phyloP scores from a whole-genome alignment of 2,113 vertebrate species.

The Peucedramus taeniatus region DNA sequence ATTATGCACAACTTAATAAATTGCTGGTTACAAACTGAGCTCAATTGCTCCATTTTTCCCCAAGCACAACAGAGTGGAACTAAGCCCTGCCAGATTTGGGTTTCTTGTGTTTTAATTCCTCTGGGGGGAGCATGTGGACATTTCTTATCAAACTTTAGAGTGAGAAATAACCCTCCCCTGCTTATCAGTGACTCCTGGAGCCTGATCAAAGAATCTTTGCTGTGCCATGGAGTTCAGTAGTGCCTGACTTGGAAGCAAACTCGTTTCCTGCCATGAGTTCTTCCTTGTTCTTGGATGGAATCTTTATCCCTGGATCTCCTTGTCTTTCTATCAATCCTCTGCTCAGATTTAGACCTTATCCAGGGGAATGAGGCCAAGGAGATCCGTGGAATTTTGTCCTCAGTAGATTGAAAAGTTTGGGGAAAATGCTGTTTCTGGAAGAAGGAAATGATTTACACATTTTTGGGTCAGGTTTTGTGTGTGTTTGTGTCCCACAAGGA shows the following conservation, averaged over 20 bases:
- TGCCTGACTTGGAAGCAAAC: not conserved
- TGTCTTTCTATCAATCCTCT: not conserved
- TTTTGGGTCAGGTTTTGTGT: not conserved
- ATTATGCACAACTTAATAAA: conserved; percentile 5
- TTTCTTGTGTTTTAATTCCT: conserved; percentile 26
- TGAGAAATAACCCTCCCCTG: not conserved
- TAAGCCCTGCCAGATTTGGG: not conserved
- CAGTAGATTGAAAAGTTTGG: not conserved
- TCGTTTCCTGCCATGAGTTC: not conserved
- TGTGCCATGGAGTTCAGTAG: not conserved
- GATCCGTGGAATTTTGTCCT: not conserved
- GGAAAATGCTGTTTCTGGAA: not conserved
- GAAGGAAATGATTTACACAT: not conserved
- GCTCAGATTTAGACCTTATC: not conserved
- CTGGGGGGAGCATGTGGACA: not conserved
- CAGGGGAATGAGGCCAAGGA: not conserved
- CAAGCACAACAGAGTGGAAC: not conserved
- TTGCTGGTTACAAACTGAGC: not conserved
- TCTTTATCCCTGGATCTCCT: not conserved
- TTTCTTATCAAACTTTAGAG: not conserved
- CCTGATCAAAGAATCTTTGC: not conserved
- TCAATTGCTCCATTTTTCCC: not conserved
- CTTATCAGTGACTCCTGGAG: not conserved
- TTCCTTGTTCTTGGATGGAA: not conserved
- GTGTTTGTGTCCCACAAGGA: not conserved